phyloP scores from a whole-genome alignment of 1,140 invertebrate species.

The Diorhabda sublineata region DNA sequence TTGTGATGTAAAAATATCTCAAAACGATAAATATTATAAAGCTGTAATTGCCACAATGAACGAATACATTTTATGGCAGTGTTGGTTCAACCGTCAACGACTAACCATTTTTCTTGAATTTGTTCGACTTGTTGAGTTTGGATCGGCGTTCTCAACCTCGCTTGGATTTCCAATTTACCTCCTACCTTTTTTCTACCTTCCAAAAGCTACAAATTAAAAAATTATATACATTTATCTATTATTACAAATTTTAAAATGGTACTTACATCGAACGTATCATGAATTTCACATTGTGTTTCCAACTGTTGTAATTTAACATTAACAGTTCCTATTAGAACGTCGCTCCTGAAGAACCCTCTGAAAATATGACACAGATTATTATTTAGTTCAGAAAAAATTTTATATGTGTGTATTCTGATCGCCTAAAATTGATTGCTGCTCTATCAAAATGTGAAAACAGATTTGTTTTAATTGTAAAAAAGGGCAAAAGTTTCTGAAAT shows the following conservation, averaged over 20 bases:
- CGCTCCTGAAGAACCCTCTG: conserved; percentile 86
- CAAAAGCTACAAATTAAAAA: conserved; percentile 58
- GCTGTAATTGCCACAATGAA: too few species aligned
- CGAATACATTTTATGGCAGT: not conserved
- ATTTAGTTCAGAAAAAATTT: too few species aligned
- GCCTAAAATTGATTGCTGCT: too few species aligned
- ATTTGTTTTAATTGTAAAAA: too few species aligned
- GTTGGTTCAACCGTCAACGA: conserved; percentile 56
- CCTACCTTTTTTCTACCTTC: conserved; percentile 84
- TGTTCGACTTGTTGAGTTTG: conserved; percentile 85
- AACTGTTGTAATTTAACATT: conserved; percentile 79
- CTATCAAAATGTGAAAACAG: too few species aligned
- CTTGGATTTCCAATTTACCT: conserved; percentile 87
- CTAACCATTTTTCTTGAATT: conserved; percentile 88
- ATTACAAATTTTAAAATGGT: conserved; percentile 3
- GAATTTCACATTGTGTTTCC: conserved; percentile 80
- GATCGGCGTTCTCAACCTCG: conserved; percentile 88
- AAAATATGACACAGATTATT: conserved; percentile 53
- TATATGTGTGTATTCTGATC: too few species aligned
- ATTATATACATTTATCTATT: conserved; percentile 12
- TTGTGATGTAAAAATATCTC: too few species aligned
- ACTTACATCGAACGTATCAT: conserved; percentile 89
- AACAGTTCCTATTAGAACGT: conserved; percentile 80
- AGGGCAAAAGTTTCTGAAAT: too few species aligned
- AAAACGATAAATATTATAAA: too few species aligned